Percentiles rank a stretch among this genome's conserved stretches.
phyloP scores from a whole-genome alignment of 35 echinoderm and acorn worm genomes.

The Patiria miniata region DNA sequence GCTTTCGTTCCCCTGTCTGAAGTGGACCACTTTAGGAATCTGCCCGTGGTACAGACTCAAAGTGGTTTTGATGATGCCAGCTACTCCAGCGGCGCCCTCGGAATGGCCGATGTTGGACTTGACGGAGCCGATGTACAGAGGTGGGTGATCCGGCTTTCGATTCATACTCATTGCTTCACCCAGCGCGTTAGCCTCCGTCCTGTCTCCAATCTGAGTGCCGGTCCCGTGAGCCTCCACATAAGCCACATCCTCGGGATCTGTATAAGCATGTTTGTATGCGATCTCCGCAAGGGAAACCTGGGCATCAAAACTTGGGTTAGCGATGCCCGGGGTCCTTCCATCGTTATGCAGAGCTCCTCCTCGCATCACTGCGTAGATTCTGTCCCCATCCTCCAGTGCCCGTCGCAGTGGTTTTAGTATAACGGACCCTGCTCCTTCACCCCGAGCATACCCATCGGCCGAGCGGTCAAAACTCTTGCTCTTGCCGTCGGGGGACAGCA shows the following conservation, averaged over 20 bases:
- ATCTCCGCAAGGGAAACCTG: constrained; percentile 77
- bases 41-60: constrained; percentile 76
- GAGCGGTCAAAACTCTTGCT: constrained; percentile 93
- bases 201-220: constrained; percentile 91
- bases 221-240: constrained; percentile 92
- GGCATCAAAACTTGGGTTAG: constrained; percentile 90
- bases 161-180: constrained; percentile 81
- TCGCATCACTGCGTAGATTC: constrained; percentile 86
- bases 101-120: constrained; percentile 95
- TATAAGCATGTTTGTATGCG: constrained; percentile 72
- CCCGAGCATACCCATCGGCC: constrained; percentile 91
- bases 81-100: constrained; percentile 85
- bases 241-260: constrained; percentile 65
- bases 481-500: constrained; percentile 93
- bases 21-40: constrained; percentile 96
- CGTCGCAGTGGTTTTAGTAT: constrained; percentile 83
- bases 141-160: constrained; percentile 76
- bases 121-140: constrained; percentile 84
- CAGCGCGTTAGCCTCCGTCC: constrained; percentile 88
- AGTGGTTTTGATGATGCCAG: constrained; percentile 89
- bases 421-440: constrained; percentile 87
- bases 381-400: constrained; percentile 90
- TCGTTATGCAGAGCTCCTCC: constrained; percentile 90
- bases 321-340: constrained; percentile 91
- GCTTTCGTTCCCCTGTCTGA: constrained; percentile 83